Evolutionary conservation across 2,797 vertebrate species (phyloP), one percentile per base, ranked within the genome.

Genomic region (Apogon talboti): DNA sequence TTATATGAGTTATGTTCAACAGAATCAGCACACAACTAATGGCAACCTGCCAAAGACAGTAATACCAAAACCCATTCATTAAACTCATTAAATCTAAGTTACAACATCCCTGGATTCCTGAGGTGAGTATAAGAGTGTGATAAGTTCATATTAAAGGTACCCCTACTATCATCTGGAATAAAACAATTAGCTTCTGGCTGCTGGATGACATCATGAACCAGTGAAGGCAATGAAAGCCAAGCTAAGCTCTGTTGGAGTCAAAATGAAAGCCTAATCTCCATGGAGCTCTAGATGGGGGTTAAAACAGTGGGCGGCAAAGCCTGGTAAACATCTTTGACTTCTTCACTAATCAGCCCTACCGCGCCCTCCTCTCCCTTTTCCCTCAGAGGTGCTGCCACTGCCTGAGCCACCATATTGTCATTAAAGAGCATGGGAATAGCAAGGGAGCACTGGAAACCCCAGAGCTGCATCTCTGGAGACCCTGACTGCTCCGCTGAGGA

Each of bases 401-500:
- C 82, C 87, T 76, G 81, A 71, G 90, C 87, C 89, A 93, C 91
- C 93, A 93, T 93, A 93, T 93, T 93, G 92, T 93, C 88, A 93
- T 94, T 92, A 93, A 92, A 91, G 87, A 88, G 74, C 87, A 69
- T 64, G 74, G 85, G 85, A 84, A 85, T 76, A 75, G 81, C 69
- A 53, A 86, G 88, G 87, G 90, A 89, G 73, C 63, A 43, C 54
- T 79, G 78, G 71, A 89, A 90, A 85, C 80, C 90, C 84, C 82
- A 72, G 79, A 85, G 88, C 81, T 75, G 81, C 72, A 76, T 91
- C 91, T 91, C 91, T 69, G 83, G 90, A 84, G 91, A 86, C 74
- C 75, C 52, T 13, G 5, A 45, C 60, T 45, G 65, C 67, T 78
- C 83, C 63, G 13, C 87, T 56, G 89, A 85, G 84, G 88, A 86